phyloP scores from a whole-genome alignment of 2,113 vertebrate species.

The Smithornis capensis region DNA sequence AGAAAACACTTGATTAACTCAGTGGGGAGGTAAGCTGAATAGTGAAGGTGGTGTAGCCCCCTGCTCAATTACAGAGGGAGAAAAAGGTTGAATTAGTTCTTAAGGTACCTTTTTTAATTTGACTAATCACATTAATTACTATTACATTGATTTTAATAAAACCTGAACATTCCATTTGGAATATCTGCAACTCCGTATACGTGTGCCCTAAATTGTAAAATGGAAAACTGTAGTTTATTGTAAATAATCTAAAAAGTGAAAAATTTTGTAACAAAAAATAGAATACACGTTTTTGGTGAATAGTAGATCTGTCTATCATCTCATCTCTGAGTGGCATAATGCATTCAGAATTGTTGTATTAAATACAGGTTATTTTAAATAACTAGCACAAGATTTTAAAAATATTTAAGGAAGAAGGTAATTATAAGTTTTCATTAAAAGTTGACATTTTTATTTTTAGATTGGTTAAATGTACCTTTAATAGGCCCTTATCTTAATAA shows the following conservation, averaged over 20 bases:
- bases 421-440: neutral
- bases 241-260: neutral
- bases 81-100: neutral
- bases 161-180: neutral
- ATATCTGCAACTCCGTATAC: neutral
- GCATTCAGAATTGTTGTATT: neutral
- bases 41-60: neutral
- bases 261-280: neutral
- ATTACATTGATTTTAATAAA: neutral
- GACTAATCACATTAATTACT: neutral
- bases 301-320: neutral
- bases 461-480: neutral
- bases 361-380: neutral
- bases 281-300: neutral
- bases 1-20: neutral
- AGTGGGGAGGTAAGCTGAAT: neutral
- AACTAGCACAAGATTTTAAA: neutral
- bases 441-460: neutral
- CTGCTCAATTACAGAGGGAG: neutral
- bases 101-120: neutral
- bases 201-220: neutral
- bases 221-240: neutral
- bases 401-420: neutral
- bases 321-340: neutral
- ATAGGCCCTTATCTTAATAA: neutral